A percentile compares a stretch with the other conserved stretches of the same genome.
Evolutionary conservation across 2,888 invertebrate species (phyloP).

Genomic region (Rotaria sp.): DNA sequence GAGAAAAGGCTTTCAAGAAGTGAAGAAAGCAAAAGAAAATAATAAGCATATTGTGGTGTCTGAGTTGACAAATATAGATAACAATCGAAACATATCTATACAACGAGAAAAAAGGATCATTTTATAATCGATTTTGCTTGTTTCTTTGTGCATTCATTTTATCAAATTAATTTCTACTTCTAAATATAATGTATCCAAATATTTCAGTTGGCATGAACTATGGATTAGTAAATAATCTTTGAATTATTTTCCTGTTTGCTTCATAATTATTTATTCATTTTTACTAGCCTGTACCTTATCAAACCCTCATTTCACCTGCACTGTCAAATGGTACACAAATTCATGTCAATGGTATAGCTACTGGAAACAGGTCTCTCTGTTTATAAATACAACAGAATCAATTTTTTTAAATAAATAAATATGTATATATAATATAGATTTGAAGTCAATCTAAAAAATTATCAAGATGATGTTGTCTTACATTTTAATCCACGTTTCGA

Average conservation of each 20-base stretch:
- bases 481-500: slow-evolving; percentile 10
- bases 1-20: background rate
- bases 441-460: background rate
- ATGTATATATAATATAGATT: background rate
- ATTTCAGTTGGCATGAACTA: background rate
- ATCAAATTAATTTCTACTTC: background rate
- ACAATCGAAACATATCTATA: background rate
- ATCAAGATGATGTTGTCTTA: background rate
- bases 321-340: background rate
- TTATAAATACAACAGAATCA: background rate
- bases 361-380: background rate
- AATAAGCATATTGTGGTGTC: background rate
- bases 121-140: no score
- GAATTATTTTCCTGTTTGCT: background rate
- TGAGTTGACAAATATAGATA: background rate
- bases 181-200: background rate
- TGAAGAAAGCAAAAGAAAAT: background rate
- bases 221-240: background rate
- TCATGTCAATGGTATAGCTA: background rate
- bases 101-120: background rate
- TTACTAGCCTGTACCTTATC: background rate
- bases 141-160: background rate
- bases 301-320: background rate
- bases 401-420: background rate
- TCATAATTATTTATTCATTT: background rate